phyloP scores from a whole-genome alignment of 2,113 vertebrate species.

The Corynorhinus townsendii region DNA sequence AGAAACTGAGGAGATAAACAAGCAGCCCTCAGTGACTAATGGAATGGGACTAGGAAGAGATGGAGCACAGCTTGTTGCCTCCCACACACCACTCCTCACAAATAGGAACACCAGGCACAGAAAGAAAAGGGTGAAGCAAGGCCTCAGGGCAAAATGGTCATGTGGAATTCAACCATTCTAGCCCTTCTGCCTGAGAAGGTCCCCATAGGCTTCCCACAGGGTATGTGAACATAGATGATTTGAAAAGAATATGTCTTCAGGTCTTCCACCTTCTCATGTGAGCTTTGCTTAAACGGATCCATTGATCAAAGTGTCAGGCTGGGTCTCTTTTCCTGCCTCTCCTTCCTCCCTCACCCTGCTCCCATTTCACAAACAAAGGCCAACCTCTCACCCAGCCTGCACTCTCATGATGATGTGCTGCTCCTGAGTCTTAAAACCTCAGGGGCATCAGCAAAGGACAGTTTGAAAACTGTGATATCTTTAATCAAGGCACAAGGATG shows the following conservation, averaged over 20 bases:
- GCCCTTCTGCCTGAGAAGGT: not conserved
- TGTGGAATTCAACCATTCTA: not conserved
- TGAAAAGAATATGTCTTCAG: not conserved
- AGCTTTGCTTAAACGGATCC: not conserved
- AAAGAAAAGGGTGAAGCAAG: not conserved
- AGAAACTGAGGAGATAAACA: not conserved
- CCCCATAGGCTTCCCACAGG: not conserved
- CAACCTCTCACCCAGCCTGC: no score
- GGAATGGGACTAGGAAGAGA: not conserved
- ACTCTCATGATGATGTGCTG: rapidly evolving
- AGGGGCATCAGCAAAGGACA: not conserved
- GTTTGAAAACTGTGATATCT: not conserved
- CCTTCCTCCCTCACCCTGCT: not conserved
- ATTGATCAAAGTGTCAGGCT: not conserved
- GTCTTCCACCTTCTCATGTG: not conserved
- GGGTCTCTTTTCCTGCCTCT: not conserved
- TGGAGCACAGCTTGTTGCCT: no score
- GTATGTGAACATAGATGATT: not conserved
- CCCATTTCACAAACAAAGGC: not conserved
- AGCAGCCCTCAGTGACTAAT: not conserved
- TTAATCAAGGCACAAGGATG: not conserved
- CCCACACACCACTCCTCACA: not conserved
- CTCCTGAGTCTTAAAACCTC: not conserved
- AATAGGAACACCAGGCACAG: not conserved
- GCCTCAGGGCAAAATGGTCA: not conserved